Evolutionary conservation across 1,140 invertebrate genomes (phyloP).

Genomic region (Neodiprion fabricii): DNA sequence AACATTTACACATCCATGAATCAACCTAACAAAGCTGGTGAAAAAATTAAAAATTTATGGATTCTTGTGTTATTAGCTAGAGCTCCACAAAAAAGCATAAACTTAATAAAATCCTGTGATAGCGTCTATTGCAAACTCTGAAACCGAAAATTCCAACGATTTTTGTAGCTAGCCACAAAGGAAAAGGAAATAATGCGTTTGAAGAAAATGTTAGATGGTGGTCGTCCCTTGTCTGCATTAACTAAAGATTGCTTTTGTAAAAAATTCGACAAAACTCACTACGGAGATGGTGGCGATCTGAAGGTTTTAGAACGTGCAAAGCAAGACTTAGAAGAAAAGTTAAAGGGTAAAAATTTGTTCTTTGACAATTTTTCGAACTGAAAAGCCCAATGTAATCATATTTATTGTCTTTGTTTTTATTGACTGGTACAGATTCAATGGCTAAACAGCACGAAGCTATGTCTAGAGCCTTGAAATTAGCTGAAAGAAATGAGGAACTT

Average conservation of each 20-base stretch:
- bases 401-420: constrained; percentile 27
- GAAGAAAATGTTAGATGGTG: constrained; percentile 69
- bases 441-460: constrained; percentile 78
- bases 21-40: no score
- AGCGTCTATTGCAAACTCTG: no score
- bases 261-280: constrained; percentile 52
- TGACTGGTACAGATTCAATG: constrained; percentile 58
- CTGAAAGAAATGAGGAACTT: constrained; percentile 70
- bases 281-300: constrained; percentile 57
- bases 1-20: no score
- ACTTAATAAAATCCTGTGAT: no score
- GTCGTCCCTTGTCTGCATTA: constrained; percentile 63
- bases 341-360: constrained; percentile 55
- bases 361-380: constrained; percentile 8
- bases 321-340: constrained; percentile 64
- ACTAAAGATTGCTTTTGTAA: constrained; percentile 66
- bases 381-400: not conserved
- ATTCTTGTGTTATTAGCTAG: no score
- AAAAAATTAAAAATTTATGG: no score
- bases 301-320: constrained; percentile 63
- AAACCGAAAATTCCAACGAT: not conserved
- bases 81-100: no score
- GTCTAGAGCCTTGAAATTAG: constrained; percentile 70
- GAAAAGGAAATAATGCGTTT: constrained; percentile 72
- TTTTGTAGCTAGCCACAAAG: constrained; percentile 46